phyloP scores from a whole-genome alignment of 2,797 vertebrate genomes.

The Clamator glandarius region DNA sequence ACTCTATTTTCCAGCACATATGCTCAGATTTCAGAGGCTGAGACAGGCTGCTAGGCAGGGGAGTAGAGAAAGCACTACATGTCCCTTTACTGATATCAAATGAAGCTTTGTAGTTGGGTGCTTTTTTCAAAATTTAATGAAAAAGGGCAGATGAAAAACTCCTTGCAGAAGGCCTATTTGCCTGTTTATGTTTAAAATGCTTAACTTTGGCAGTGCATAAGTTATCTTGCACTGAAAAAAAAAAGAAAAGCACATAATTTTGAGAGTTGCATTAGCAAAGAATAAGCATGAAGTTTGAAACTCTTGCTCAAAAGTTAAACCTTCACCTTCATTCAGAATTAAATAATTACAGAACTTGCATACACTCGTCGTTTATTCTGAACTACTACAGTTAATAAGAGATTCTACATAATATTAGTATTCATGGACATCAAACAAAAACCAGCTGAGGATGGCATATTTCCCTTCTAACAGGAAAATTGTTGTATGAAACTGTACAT shows the following conservation, averaged over 20 bases:
- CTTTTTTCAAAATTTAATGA: not conserved
- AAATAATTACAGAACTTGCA: slow-evolving; percentile 45
- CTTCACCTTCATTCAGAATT: slow-evolving; percentile 10
- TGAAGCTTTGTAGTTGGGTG: not conserved
- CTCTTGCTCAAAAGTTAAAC: not conserved
- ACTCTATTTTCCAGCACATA: not conserved
- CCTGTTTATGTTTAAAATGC: not conserved
- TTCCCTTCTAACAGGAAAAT: slow-evolving; percentile 73
- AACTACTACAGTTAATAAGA: slow-evolving; percentile 48
- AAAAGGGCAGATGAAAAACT: not conserved
- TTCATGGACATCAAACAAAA: slow-evolving; percentile 71
- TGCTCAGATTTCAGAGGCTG: slow-evolving; percentile 11
- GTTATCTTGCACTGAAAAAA: not conserved
- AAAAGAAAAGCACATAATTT: not conserved
- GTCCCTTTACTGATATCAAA: not conserved
- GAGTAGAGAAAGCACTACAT: not conserved
- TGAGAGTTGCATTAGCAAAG: not conserved
- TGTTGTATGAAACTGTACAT: slow-evolving; percentile 63
- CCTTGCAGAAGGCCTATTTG: not conserved
- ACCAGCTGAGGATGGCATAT: slow-evolving; percentile 64
- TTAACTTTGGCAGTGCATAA: not conserved
- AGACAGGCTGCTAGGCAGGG: not conserved
- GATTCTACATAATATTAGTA: slow-evolving; percentile 39
- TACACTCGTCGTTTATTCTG: slow-evolving; percentile 20
- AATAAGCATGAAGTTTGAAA: not conserved